These are phyloP conservation scores for Caenorhabditis becei DNA, from an alignment of 2,888 invertebrate species.

Conservation along the genomic window DNA sequence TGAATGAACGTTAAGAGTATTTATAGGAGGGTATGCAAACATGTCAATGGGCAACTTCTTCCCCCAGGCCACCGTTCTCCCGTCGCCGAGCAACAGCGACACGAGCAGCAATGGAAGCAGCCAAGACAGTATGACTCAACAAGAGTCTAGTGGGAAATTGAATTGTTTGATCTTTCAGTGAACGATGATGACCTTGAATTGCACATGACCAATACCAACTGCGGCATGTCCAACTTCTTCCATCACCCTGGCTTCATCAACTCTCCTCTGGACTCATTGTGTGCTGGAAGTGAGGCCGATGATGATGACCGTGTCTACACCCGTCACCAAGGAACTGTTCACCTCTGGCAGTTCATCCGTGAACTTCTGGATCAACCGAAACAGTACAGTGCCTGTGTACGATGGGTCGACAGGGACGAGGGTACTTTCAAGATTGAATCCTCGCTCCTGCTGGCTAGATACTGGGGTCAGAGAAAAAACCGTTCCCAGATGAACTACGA, in stretches of 20 bases:
- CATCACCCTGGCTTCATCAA: slow-evolving; percentile 46
- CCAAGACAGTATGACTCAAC: slow-evolving; percentile 59
- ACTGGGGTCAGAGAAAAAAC: slow-evolving; percentile 98
- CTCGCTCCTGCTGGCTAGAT: slow-evolving; percentile 94
- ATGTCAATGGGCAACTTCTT: slow-evolving; percentile 58
- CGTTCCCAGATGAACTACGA: slow-evolving; percentile 99
- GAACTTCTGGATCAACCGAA: slow-evolving; percentile 93
- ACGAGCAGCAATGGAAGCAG: slow-evolving; percentile 70
- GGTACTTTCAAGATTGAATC: slow-evolving; percentile 98
- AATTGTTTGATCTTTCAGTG: slow-evolving; percentile 46
- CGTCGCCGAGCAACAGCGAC: slow-evolving; percentile 71
- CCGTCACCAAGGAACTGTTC: slow-evolving; percentile 85
- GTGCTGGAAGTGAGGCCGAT: slow-evolving; percentile 56
- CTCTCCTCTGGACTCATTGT: slow-evolving; percentile 44
- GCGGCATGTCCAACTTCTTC: slow-evolving; percentile 51
- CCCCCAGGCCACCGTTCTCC: slow-evolving; percentile 56
- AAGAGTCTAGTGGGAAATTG: background rate
- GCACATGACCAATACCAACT: slow-evolving; percentile 48
- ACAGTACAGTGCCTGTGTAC: slow-evolving; percentile 93
- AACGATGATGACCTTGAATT: slow-evolving; percentile 71
- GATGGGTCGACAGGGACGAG: slow-evolving; percentile 95
- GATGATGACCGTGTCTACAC: slow-evolving; percentile 65
- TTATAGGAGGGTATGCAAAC: slow-evolving; percentile 58
- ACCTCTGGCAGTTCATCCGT: slow-evolving; percentile 98
- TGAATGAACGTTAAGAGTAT: slow-evolving; percentile 26